Base-by-base conservation (phyloP, 2,113 vertebrate species). In the Oceanites oceanicus region DNA sequence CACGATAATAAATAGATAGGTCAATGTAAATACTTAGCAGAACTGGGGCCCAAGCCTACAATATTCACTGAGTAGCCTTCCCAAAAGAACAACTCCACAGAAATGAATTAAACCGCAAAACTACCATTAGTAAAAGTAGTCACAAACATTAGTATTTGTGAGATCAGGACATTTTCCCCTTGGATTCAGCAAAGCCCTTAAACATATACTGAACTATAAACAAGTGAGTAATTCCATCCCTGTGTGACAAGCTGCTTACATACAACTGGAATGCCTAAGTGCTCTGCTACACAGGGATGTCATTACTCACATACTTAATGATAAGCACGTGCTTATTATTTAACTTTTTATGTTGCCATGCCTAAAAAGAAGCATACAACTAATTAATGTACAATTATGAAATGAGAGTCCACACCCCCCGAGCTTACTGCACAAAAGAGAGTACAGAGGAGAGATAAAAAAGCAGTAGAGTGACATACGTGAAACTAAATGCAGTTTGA, bases 141-240 rank as follows among this genome's bases (percentile, higher is more conserved):
- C 76, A 94, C 56, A 49, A 61, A 75, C 10, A 67, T 66, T 23
- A 93, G 49, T 44, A 73, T 75, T 81, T 81, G 68, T 83, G 88
- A 77, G 44, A 84, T 56, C 40, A 61, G 58, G 68, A 42, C 5
- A 9, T 72, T 34, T 78, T 72, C 83, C 90, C 80, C 27, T 71
- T 34, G 27, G 91, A 89, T 61, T 81, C 44, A 53, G 56, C 61
- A 89, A 81, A 82, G 76, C 38, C 36, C 36, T 80, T 85, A 85
- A 75, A 71, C 15, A 15, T 67, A 93, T 15, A 59, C 44, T 56
- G 65, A 94, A 84, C 83, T 61, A 90, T 53, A 92, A 88, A 80
- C 52, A 88, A 93, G 72, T 42, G 53, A 86, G 67, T 81, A 95
- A 92, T 93, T 91, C 90, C 88, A 94, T 26, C 56, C 56, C 80